Percentiles rank a stretch among this genome's conserved stretches.
Conservation (phyloP, 2,113 vertebrate genomes). For the Erinaceus europaeus region DNA sequence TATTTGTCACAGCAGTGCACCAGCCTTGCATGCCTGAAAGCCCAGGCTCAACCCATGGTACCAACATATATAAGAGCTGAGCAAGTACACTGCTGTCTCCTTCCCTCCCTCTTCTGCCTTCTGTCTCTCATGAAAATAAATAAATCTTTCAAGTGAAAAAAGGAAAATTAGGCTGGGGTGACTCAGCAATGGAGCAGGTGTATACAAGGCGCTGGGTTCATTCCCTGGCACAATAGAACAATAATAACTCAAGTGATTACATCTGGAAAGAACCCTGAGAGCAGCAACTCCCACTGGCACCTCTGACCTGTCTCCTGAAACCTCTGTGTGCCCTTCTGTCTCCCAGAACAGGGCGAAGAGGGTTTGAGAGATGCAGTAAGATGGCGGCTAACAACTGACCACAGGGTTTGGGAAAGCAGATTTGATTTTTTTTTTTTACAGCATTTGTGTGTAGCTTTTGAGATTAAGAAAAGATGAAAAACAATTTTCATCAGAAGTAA, state of each 20-base stretch:
- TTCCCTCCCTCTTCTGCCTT: too few relatives aligned
- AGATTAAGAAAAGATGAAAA: constrained; percentile 25
- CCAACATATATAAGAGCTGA: too few relatives aligned
- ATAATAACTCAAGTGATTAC: neutral
- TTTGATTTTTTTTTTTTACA: neutral
- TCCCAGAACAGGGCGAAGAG: neutral
- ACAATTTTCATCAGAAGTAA: neutral
- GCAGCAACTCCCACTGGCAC: neutral
- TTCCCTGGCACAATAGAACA: neutral
- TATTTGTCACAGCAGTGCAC: too few relatives aligned
- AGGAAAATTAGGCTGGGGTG: too few relatives aligned
- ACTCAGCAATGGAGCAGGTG: too few relatives aligned
- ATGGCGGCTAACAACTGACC: neutral
- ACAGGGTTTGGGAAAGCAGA: neutral
- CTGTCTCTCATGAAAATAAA: too few relatives aligned
- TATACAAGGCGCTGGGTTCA: neutral
- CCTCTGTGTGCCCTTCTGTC: neutral
- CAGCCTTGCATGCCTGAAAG: too few relatives aligned
- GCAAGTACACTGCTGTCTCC: too few relatives aligned
- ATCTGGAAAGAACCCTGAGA: neutral
- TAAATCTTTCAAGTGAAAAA: too few relatives aligned
- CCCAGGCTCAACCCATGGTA: too few relatives aligned
- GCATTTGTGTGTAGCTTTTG: neutral
- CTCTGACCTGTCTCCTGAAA: neutral
- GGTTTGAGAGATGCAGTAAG: neutral